A percentile compares a stretch with the other conserved stretches of the same genome.
Conservation (phyloP, 2,888 invertebrate genomes). For the Lumbricus terrestris region DNA sequence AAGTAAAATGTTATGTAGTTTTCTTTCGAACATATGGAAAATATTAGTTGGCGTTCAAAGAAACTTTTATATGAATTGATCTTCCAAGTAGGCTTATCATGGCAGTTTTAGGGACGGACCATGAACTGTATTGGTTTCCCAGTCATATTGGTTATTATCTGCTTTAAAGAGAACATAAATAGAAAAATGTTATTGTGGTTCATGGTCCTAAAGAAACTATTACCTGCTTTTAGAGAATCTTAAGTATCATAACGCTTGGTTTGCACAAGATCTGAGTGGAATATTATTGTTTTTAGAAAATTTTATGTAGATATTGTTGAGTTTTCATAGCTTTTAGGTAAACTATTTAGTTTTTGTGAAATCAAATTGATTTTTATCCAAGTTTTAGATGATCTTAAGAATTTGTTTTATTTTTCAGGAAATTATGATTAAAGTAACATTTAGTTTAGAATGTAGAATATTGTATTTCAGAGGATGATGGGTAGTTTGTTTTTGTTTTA, state of each 20-base stretch:
- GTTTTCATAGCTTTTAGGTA: not conserved
- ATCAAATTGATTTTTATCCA: not conserved
- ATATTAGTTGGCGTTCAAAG: not conserved
- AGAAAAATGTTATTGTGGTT: not conserved
- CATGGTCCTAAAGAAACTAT: not conserved
- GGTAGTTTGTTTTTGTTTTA: constrained; percentile 29
- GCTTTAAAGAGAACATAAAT: not conserved
- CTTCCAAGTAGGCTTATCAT: not conserved
- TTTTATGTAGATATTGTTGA: too few species aligned
- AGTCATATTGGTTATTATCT: too few species aligned
- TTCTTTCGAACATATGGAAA: not conserved
- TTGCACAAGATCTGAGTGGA: not conserved
- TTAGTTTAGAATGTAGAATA: too few species aligned
- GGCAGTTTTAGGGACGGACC: too few species aligned
- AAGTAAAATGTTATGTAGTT: not conserved
- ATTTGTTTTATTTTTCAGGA: too few species aligned
- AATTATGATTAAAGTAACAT: too few species aligned
- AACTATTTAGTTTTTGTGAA: not conserved
- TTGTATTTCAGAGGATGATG: not conserved
- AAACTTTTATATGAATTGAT: not conserved
- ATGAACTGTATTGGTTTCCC: too few species aligned
- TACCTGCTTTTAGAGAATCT: not conserved
- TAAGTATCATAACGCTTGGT: not conserved
- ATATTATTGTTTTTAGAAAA: not conserved
- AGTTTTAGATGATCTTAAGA: not conserved